A percentile compares a stretch with the other conserved stretches of the same genome.
phyloP scores from a whole-genome alignment of 2,113 vertebrate genomes.

The Ancistrus triradiatus region DNA sequence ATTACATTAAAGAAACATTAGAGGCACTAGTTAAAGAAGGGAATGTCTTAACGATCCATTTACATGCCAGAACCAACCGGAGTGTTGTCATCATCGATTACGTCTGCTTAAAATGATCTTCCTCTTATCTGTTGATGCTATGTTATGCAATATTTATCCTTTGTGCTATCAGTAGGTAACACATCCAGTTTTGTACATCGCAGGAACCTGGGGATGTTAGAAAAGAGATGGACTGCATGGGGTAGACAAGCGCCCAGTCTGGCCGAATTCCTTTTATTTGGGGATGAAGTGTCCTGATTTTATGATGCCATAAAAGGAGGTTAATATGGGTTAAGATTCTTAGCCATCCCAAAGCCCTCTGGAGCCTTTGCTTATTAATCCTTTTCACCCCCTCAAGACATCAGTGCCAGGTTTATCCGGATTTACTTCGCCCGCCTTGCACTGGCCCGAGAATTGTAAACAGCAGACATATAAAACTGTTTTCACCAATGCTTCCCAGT shows the following conservation, averaged over 20 bases:
- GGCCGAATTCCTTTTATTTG: slow-evolving; percentile 7
- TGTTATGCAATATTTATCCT: too few species aligned
- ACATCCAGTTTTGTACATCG: slow-evolving; percentile 16
- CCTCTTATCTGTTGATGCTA: too few species aligned
- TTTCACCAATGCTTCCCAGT: too few species aligned
- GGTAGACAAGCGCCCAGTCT: not conserved
- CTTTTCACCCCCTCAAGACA: too few species aligned
- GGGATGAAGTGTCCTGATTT: slow-evolving; percentile 64
- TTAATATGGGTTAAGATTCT: slow-evolving; percentile 84
- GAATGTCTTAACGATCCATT: slow-evolving; percentile 55
- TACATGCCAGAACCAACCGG: slow-evolving; percentile 66
- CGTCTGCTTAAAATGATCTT: too few species aligned
- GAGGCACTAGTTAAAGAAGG: slow-evolving; percentile 56
- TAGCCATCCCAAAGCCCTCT: slow-evolving; percentile 74
- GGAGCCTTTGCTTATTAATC: slow-evolving; percentile 66
- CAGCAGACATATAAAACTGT: too few species aligned
- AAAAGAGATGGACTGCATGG: too few species aligned
- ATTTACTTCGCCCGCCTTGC: slow-evolving; percentile 58
- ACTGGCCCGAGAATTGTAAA: too few species aligned
- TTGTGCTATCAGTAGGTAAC: not conserved
- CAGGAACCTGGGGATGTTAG: not conserved
- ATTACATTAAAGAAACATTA: slow-evolving; percentile 79
- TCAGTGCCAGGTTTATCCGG: slow-evolving; percentile 61
- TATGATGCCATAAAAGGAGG: slow-evolving; percentile 73
- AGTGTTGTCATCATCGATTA: slow-evolving; percentile 73